Evolutionary conservation across 2,797 vertebrate genomes (phyloP).

Genomic region (Avahi laniger): DNA sequence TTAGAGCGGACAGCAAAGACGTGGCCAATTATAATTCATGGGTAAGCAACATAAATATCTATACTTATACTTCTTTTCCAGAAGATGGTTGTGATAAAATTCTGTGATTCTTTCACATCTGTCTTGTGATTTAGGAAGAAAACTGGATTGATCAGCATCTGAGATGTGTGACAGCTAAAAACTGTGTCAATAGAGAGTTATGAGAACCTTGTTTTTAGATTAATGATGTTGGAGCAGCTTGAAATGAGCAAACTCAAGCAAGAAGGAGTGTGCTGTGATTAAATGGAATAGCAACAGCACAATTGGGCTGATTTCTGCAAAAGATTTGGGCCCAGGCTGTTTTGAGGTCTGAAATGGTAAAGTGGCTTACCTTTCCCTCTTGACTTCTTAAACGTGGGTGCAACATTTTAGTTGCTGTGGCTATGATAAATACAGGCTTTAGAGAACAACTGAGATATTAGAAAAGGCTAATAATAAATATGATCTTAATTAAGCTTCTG

Average conservation of each 20-base stretch:
- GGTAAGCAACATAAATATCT: slow-evolving; percentile 73
- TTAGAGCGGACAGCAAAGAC: slow-evolving; percentile 48
- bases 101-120: slow-evolving; percentile 5
- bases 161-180: slow-evolving; percentile 29
- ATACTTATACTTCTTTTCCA: neutral
- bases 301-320: slow-evolving; percentile 66
- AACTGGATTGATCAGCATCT: slow-evolving; percentile 5
- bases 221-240: slow-evolving; percentile 41
- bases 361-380: slow-evolving; percentile 13
- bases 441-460: slow-evolving; percentile 28
- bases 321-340: neutral
- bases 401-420: neutral
- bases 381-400: neutral
- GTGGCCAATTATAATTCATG: slow-evolving; percentile 64
- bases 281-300: neutral
- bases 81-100: slow-evolving; percentile 24
- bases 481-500: slow-evolving; percentile 57
- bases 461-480: slow-evolving; percentile 17
- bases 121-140: slow-evolving; percentile 46
- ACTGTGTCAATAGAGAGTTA: slow-evolving; percentile 34
- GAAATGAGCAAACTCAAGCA: slow-evolving; percentile 60
- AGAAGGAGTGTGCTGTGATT: slow-evolving; percentile 45
- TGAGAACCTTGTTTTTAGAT: slow-evolving; percentile 72
- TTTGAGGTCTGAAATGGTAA: slow-evolving; percentile 39
- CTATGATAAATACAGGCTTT: neutral